Evolutionary conservation across 2,797 vertebrate species (phyloP), one percentile per base, ranked within the genome.

Genomic region (Glossophaga mutica): DNA sequence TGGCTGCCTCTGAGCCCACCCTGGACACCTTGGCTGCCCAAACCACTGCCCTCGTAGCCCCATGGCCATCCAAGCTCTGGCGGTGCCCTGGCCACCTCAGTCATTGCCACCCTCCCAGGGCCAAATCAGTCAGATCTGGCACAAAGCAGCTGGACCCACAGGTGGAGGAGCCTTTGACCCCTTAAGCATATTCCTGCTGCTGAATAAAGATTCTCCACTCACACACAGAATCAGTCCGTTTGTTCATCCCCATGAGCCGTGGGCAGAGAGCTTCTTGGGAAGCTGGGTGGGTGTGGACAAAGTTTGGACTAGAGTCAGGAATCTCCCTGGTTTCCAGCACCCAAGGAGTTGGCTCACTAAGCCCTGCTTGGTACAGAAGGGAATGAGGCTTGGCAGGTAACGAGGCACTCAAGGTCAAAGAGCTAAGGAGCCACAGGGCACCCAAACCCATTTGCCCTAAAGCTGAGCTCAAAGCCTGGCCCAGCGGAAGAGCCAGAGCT

Each of bases 201-300:
- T 48, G 29, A 98, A 97, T 96, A 97, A 97, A 97, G 83, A 44
- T 87, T 37, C 34, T 71, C 26, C 39, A 32, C 2, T 18, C 3
- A 42, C 70, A 62, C 9, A 3, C 3, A 0, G 70, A 76, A 50
- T 29, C 65, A 18, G 34, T 89, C 37, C 10, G 0, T 79, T 26
- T 70, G 34, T 93, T 42, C 32, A 24, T 77, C 59, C 52, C 55
- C 19, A 24, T 26, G 15, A 50, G 8, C 29, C 4, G 1, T 1
- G 39, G 62, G 81, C 1, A 26, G 65, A 26, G 65, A 44, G 18
- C 50, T 52, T 57, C 46, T 39, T 0, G 29, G 73, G 93, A 15
- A 70, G 59, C 29, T 34, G 55, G 50, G 9, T 57, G 44, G n/a
- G 22, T 7, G 39, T 32, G 55, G n/a, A 65, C 22, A 44, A 32